Evolutionary conservation across 2,888 invertebrate genomes (phyloP).

Genomic region (Microdon myrmicae): DNA sequence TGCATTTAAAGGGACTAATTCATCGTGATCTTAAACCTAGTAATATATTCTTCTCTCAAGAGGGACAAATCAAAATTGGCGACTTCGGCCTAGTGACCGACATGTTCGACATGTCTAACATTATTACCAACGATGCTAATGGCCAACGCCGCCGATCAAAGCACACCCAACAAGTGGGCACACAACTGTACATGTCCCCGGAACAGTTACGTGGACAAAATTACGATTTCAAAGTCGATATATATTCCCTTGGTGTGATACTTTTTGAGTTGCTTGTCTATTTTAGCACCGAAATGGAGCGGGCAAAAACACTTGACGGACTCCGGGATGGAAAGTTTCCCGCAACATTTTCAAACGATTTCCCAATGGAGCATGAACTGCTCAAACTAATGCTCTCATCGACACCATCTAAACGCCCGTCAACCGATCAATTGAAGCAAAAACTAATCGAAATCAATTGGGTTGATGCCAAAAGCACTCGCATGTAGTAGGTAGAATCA

Average conservation of each 20-base stretch:
- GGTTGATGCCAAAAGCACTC: no score
- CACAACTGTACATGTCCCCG: constrained; percentile 97
- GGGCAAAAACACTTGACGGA: constrained; percentile 75
- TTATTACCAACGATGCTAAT: constrained; percentile 58
- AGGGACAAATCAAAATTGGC: constrained; percentile 92
- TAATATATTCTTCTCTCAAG: constrained; percentile 92
- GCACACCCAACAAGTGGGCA: constrained; percentile 80
- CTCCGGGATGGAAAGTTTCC: constrained; percentile 79
- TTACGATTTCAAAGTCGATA: constrained; percentile 93
- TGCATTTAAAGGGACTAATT: constrained; percentile 91
- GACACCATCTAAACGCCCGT: constrained; percentile 78
- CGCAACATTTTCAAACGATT: constrained; percentile 71
- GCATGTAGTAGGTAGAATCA: no score
- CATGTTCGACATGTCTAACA: constrained; percentile 73
- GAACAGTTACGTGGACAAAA: constrained; percentile 83
- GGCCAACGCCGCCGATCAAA: constrained; percentile 63
- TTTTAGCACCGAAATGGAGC: constrained; percentile 91
- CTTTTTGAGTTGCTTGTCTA: constrained; percentile 91
- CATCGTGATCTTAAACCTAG: constrained; percentile 96
- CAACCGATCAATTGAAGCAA: constrained; percentile 74
- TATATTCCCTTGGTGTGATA: constrained; percentile 93
- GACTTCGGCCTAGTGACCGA: constrained; percentile 98
- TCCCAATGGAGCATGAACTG: constrained; percentile 77
- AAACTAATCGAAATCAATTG: constrained; percentile 38
- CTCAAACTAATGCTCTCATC: constrained; percentile 81